Conservation (phyloP, 2,797 vertebrate species). For the Parauchenoglanis ngamensis region DNA sequence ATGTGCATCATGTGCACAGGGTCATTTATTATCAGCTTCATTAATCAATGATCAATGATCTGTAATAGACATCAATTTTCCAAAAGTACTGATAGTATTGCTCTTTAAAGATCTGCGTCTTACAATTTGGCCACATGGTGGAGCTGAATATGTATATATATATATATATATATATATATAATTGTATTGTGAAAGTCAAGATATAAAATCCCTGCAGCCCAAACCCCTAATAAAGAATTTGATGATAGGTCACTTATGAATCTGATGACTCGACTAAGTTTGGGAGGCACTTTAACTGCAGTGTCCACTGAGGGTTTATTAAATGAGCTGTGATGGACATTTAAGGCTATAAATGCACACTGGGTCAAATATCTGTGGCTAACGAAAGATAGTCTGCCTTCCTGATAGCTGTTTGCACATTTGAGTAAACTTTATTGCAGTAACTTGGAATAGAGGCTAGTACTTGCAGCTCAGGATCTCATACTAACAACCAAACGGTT, state of each 20-base stretch:
- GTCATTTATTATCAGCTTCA: neutral
- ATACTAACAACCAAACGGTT: neutral
- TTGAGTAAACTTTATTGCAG: neutral
- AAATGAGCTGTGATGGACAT: neutral
- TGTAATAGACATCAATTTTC: neutral
- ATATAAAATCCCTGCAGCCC: neutral
- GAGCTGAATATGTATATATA: neutral
- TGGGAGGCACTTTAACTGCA: neutral
- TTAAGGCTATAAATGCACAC: no score
- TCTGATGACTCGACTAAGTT: conserved; percentile 14
- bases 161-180: neutral
- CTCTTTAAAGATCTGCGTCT: no score
- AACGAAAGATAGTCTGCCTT: neutral
- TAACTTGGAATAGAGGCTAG: neutral
- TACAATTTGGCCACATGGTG: neutral
- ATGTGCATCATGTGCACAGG: neutral
- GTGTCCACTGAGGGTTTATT: conserved; percentile 1
- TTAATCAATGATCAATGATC: neutral
- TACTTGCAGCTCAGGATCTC: neutral
- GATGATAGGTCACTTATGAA: neutral
- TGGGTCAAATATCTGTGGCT: neutral
- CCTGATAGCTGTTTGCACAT: neutral
- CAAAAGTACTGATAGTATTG: neutral
- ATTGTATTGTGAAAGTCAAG: neutral
- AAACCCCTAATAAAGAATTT: conserved; percentile 7